These are phyloP conservation scores for Reticulitermes lucifugus DNA, from an alignment of 2,888 invertebrate species.

Conservation along the genomic window DNA sequence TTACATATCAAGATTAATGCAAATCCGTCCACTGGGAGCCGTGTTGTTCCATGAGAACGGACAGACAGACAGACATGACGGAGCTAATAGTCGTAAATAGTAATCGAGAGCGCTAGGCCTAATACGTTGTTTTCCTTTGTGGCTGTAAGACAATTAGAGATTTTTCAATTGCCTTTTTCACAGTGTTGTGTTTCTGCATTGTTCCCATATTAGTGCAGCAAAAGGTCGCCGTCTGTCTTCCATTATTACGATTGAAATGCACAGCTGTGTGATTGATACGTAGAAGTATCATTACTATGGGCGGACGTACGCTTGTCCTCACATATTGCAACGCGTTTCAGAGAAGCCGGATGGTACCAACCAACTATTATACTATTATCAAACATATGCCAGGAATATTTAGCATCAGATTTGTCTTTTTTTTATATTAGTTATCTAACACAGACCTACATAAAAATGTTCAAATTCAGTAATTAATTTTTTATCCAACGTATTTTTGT, in stretches of 20 bases:
- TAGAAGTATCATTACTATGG: conserved; percentile 21
- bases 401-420: not conserved
- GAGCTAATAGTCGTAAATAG: too few relatives aligned
- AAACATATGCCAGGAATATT: conserved; percentile 16
- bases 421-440: not conserved
- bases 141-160: not conserved
- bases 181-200: not conserved
- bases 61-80: too few relatives aligned
- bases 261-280: not conserved
- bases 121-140: not conserved
- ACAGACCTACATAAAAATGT: conserved; percentile 6
- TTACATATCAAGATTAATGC: too few relatives aligned
- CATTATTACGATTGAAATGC: not conserved
- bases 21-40: too few relatives aligned
- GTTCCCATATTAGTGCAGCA: not conserved
- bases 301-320: conserved; percentile 16
- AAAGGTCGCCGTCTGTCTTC: not conserved
- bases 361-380: conserved; percentile 20
- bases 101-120: too few relatives aligned
- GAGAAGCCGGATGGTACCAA: not conserved
- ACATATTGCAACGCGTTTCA: not conserved
- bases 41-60: too few relatives aligned
- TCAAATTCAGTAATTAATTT: conserved; percentile 9
- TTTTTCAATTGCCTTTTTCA: not conserved
- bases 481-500: not conserved